Evolutionary conservation across 2,888 invertebrate species (phyloP).

Genomic region (Drosophila formosana): DNA sequence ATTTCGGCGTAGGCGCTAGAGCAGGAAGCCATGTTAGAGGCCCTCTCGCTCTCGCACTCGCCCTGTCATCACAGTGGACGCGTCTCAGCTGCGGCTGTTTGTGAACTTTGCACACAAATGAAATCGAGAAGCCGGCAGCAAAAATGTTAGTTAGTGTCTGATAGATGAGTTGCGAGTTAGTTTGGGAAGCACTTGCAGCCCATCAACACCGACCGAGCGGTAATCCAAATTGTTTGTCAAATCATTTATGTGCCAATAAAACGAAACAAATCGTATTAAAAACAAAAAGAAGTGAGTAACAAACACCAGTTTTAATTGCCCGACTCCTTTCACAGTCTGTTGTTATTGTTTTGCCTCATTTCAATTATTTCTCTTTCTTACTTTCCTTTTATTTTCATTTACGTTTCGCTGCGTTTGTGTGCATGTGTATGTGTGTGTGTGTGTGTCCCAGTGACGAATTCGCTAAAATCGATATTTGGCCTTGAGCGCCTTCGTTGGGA

Average conservation of each 20-base stretch:
- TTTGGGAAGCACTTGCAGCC: constrained; percentile 35
- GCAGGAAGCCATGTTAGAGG: constrained; percentile 2
- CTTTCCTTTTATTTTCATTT: constrained; percentile 25
- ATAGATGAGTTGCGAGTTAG: constrained; percentile 26
- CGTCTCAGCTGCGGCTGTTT: constrained; percentile 20
- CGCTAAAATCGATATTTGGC: constrained; percentile 75
- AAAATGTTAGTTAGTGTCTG: constrained; percentile 21
- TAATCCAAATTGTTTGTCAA: neutral
- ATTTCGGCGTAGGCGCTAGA: constrained; percentile 11
- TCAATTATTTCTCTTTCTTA: neutral
- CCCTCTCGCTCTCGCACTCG: neutral
- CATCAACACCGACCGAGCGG: constrained; percentile 36
- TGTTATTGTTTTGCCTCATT: constrained; percentile 10
- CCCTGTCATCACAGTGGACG: neutral
- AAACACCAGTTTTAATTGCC: constrained; percentile 1
- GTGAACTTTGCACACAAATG: constrained; percentile 37
- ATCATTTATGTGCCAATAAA: constrained; percentile 1
- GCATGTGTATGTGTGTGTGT: neutral
- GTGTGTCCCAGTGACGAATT: constrained; percentile 49
- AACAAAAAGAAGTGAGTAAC: constrained; percentile 32
- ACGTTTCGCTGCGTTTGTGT: constrained; percentile 5
- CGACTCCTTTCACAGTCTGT: constrained; percentile 21
- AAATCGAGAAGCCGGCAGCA: constrained; percentile 13
- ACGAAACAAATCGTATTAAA: neutral
- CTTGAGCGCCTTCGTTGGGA: constrained; percentile 50